These are phyloP conservation scores for Nothocercus nigrocapillus DNA, from an alignment of 2,113 vertebrate species.

Conservation along the genomic window DNA sequence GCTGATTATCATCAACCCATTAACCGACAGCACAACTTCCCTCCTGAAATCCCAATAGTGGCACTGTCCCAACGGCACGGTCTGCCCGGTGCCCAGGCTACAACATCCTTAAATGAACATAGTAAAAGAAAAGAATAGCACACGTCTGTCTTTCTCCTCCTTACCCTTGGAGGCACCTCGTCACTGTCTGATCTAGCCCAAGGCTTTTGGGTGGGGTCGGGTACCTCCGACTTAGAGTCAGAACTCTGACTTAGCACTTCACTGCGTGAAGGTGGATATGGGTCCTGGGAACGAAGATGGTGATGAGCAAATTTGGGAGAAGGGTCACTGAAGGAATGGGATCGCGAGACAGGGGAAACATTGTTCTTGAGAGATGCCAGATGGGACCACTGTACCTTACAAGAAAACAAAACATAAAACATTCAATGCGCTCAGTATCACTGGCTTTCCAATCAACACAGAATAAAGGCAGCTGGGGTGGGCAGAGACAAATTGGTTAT, in stretches of 20 bases:
- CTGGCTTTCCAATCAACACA: conserved; percentile 73
- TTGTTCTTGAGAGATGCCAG: conserved; percentile 95
- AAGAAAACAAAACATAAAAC: conserved; percentile 88
- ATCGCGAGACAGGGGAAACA: conserved; percentile 87
- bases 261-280: conserved; percentile 88
- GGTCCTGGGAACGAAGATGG: conserved; percentile 91
- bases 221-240: conserved; percentile 85
- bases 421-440: conserved; percentile 83
- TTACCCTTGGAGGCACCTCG: conserved; percentile 94
- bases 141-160: conserved; percentile 82
- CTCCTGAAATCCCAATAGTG: conserved; percentile 27
- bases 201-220: conserved; percentile 84
- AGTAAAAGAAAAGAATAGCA: conserved; percentile 55
- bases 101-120: conserved; percentile 52
- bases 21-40: background rate
- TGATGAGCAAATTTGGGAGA: conserved; percentile 94
- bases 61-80: background rate
- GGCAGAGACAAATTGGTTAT: conserved; percentile 63
- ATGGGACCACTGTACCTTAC: conserved; percentile 96
- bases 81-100: conserved; percentile 39
- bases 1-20: background rate
- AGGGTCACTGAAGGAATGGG: conserved; percentile 93
- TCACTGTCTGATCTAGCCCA: conserved; percentile 91
- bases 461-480: conserved; percentile 70
- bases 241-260: conserved; percentile 87